Base-by-base conservation (phyloP, 1,140 invertebrate genomes). In the Pseudomyrmex flavicornis region DNA sequence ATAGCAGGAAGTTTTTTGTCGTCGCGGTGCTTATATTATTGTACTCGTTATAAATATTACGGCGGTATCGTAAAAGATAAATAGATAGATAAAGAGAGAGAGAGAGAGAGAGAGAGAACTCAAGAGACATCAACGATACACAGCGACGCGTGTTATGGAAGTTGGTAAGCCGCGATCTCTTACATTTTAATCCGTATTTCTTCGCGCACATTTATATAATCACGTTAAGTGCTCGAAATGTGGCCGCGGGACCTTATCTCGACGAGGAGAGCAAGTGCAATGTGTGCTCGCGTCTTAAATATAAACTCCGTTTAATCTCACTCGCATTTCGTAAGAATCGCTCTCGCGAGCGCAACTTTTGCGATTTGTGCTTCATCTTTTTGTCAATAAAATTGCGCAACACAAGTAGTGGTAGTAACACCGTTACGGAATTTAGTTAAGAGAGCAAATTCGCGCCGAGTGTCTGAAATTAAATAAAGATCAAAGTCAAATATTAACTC, bases 101-200 rank as follows among this genome's bases (percentile, higher is more conserved):
- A 35, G 35, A 35, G 7, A 35, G 1, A 7, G 0, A 17, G 0
- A 8, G 22, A 20, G 52, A 7, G 22, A 56, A 20, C 61, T 66
- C 63, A 3, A 44, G 22, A 50, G 12, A 54, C 48, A 35, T 76
- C 65, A 10, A 54, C 48, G 20, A 65, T 52, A 65, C 13, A 48
- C 48, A 20, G 65, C 13, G 10, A 48, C 48, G 12, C 75, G 52
- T 70, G 20, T 48, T 80, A 54, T 12, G 35, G 13, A 79, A 80
- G 62, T 77, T 77, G 22, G 62, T 58, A 58, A 58, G 52, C 35
- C 48, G 12, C 65, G 52, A n/a, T 12, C 44, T 17, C 44, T 70
- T 70, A 70, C 22, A 72, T 35, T 70, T 80, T 80, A 48, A 80
- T 80, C 72, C 50, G 7, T 48, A 72, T 59, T 72, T 58, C 17